Conservation (phyloP, 2,888 invertebrate species). For the Melieria crassipennis region DNA sequence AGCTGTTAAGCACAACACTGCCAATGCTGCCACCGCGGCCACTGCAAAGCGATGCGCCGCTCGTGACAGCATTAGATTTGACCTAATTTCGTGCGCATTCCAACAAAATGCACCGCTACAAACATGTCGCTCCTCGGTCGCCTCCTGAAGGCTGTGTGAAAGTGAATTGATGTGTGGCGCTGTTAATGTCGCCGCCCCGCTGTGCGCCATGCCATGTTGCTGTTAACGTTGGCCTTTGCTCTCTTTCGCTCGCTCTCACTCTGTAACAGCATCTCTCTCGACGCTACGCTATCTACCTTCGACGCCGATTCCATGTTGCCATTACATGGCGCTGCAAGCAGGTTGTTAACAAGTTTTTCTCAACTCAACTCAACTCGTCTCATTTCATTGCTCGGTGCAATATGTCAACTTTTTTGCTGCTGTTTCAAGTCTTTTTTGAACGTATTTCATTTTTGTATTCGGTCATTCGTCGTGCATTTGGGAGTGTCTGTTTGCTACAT, state of each 20-base stretch:
- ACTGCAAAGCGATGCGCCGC: conserved; percentile 4
- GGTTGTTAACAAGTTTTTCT: too few relatives aligned
- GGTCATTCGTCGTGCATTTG: conserved; percentile 27
- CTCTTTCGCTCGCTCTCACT: too few relatives aligned
- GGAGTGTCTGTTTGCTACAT: conserved; percentile 33
- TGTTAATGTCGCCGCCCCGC: conserved; percentile 1
- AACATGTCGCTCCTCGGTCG: conserved; percentile 5
- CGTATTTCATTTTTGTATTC: conserved; percentile 21
- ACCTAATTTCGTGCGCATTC: conserved; percentile 32
- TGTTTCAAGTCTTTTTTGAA: too few relatives aligned
- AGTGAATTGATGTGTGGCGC: conserved; percentile 22
- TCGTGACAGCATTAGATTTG: conserved; percentile 37
- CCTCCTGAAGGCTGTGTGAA: conserved; percentile 30
- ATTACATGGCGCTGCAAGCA: too few relatives aligned
- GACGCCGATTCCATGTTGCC: too few relatives aligned
- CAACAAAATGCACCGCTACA: background rate
- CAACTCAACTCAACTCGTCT: too few relatives aligned
- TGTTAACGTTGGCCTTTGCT: too few relatives aligned
- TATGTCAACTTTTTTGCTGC: too few relatives aligned
- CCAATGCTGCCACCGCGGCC: background rate
- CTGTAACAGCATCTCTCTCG: too few relatives aligned
- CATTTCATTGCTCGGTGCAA: too few relatives aligned
- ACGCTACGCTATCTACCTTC: too few relatives aligned
- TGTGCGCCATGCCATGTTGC: conserved; percentile 31
- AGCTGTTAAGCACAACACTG: conserved; percentile 17